Base-by-base conservation (phyloP, 2,888 invertebrate genomes). In the Synanthedon formicaeformis region DNA sequence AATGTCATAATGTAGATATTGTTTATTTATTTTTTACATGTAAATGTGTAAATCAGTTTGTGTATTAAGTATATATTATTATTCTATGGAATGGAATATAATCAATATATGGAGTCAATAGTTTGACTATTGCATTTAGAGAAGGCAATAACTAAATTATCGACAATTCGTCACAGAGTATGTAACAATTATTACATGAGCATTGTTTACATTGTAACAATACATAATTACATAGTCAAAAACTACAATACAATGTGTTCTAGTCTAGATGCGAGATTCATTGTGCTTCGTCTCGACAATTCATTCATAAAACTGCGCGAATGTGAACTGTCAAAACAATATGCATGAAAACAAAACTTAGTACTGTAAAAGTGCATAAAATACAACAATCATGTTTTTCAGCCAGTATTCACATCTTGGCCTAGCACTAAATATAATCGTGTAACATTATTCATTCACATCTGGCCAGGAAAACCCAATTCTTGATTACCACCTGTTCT, bases 291-390 rank as follows among this genome's bases (percentile, higher is more conserved):
- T 66, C 71, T 72, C 69, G 70, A 67, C 71, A 67, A 73, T 77
- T 78, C 86, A 86, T 86, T 86, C 86, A 86, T 85, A 84, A 85
- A 84, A 67, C 65, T 69, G 67, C 65, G 67, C 65, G 77, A 81
- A 45, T 14, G 45, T 41, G 34, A 49, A 68, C 79, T 85, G 85
- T 86, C 85, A 86, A 84, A 81, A 72, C 73, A 73, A 65, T 56
- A 23, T 59, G 61, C 65, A 77, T 66, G 73, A 80, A 80, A 85
- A 83, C 83, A 83, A 83, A 81, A 79, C 73, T 62, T 60, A 60
- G 48, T 62, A 52, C 53, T 53, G 53, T 55, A 54, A 56, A 55
- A 55, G 58, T 55, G 58, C 53, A 56, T 58, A 59, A 60, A 62
- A 61, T 56, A 57, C 52, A 60, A 57, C 51, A 55, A 52, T 57